Evolutionary conservation across 2,797 vertebrate species (phyloP).

Genomic region (Paramormyrops hopkinsi): DNA sequence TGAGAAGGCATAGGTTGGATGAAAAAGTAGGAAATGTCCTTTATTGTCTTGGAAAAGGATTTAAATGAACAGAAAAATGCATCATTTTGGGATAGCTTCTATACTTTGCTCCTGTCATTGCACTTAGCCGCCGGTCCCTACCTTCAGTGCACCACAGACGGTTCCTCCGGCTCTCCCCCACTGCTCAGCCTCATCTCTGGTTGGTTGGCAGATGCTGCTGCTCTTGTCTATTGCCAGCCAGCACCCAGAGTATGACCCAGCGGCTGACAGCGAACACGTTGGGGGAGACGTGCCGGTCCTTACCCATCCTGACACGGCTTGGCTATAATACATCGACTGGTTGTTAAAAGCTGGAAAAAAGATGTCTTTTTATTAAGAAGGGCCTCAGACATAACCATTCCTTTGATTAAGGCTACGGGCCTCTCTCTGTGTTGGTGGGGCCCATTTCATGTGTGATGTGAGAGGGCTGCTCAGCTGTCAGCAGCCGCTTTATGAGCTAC

Average conservation of each 20-base stretch:
- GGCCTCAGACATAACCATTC: neutral
- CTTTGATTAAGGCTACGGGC: neutral
- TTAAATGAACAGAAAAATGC: neutral
- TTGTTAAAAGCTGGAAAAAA: neutral
- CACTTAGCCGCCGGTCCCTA: neutral
- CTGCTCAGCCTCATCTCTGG: neutral
- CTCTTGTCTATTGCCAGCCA: neutral
- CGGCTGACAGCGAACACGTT: neutral
- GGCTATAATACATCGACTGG: neutral
- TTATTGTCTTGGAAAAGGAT: neutral
- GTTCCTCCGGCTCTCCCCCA: neutral
- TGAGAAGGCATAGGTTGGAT: neutral
- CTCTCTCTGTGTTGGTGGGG: neutral
- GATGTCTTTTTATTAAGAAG: neutral
- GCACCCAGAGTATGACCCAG: neutral
- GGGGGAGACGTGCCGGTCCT: neutral
- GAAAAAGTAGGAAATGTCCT: neutral
- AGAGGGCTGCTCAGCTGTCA: neutral
- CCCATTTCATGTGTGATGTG: neutral
- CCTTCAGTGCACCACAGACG: neutral
- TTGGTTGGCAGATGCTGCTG: neutral
- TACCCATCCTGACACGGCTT: neutral
- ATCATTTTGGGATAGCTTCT: neutral
- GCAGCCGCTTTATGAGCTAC: neutral
- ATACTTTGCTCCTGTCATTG: neutral